Evolutionary conservation across 2,797 vertebrate species (phyloP).

Genomic region (Gymnothorax javanicus): DNA sequence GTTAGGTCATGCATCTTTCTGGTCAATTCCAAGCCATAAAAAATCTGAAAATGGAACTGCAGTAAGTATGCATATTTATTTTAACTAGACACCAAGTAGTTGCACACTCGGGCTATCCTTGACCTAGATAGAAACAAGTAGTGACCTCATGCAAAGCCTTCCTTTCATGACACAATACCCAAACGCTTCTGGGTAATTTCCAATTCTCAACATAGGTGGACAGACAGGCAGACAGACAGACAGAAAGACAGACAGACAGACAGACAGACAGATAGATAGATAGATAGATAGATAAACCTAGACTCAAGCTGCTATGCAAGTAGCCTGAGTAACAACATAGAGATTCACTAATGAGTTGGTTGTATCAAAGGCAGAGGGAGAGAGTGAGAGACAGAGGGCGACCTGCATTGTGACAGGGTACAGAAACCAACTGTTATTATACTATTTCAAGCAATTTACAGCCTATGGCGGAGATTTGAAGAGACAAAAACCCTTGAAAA

Average conservation of each 20-base stretch:
- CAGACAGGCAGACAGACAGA: too few species aligned
- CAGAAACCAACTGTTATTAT: conserved; percentile 13
- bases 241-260: too few species aligned
- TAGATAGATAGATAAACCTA: background rate
- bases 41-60: background rate
- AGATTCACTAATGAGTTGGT: too few species aligned
- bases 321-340: too few species aligned
- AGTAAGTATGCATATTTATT: background rate
- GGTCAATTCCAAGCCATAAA: background rate
- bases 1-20: background rate
- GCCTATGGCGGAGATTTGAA: background rate
- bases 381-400: background rate
- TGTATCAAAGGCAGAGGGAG: background rate
- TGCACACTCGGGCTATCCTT: too few species aligned
- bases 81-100: too few species aligned
- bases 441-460: background rate
- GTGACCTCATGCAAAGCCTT: too few species aligned
- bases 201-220: too few species aligned
- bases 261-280: background rate
- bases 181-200: too few species aligned
- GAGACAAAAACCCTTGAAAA: background rate
- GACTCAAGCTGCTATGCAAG: too few species aligned
- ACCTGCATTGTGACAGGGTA: background rate
- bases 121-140: too few species aligned
- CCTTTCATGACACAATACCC: too few species aligned